These are phyloP conservation scores for Phoxinus phoxinus DNA, from an alignment of 2,113 vertebrate genomes.

Conservation along the genomic window DNA sequence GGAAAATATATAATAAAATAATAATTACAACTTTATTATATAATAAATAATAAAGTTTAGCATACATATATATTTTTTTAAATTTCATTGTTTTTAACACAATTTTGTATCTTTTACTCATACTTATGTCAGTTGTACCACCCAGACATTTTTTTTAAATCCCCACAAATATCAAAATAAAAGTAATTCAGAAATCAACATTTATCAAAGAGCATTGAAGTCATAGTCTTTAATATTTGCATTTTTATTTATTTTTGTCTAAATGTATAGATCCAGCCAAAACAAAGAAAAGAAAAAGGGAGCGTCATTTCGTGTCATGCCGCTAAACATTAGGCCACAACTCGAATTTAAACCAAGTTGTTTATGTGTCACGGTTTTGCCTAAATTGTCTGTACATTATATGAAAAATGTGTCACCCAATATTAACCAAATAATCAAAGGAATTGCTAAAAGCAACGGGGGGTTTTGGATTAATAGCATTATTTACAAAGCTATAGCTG, in stretches of 20 bases:
- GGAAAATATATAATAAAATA: too few relatives aligned
- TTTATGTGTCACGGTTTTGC: constrained; percentile 34
- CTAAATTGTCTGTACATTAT: constrained; percentile 44
- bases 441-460: constrained; percentile 23
- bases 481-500: constrained; percentile 54
- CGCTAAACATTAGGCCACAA: neutral
- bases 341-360: constrained; percentile 24
- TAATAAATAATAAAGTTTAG: too few relatives aligned
- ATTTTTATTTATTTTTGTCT: neutral
- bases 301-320: neutral
- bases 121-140: neutral
- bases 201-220: neutral
- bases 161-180: too few relatives aligned
- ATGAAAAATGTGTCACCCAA: constrained; percentile 47
- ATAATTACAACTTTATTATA: too few relatives aligned
- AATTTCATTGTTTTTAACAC: neutral
- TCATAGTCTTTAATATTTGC: neutral
- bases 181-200: neutral
- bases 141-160: neutral
- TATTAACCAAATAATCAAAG: constrained; percentile 50
- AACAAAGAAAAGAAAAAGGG: neutral
- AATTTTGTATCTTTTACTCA: too few relatives aligned
- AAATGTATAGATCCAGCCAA: neutral
- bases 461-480: constrained; percentile 54
- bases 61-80: too few relatives aligned